Conservation (phyloP, 2,113 vertebrate species). For the Lycaon pictus region DNA sequence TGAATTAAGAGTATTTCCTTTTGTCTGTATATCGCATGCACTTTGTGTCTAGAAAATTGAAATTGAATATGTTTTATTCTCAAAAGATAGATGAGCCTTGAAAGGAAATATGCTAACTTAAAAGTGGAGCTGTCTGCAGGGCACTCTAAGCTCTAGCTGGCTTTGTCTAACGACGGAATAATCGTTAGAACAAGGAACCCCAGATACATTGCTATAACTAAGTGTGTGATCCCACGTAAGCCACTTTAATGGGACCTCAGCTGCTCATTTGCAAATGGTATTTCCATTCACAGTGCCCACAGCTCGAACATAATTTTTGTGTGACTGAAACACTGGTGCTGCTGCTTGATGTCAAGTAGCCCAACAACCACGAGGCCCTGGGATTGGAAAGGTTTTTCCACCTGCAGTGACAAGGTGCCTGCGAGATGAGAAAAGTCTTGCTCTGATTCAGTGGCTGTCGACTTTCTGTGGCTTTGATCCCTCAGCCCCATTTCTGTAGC, state of each 20-base stretch:
- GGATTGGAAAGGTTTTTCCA: neutral
- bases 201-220: neutral
- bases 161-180: neutral
- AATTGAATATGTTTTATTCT: neutral
- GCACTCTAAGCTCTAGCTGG: fast-evolving
- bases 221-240: fast-evolving
- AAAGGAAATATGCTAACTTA: neutral
- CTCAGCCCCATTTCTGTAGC: fast-evolving
- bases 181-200: fast-evolving
- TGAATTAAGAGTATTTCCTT: neutral
- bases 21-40: neutral
- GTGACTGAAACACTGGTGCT: fast-evolving
- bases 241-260: neutral
- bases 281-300: neutral
- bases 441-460: too few relatives aligned
- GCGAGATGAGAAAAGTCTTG: neutral
- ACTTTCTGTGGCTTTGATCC: neutral
- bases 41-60: neutral
- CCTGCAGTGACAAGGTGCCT: fast-evolving
- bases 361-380: too few relatives aligned
- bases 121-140: fast-evolving
- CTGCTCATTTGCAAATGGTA: neutral
- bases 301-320: neutral
- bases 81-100: neutral
- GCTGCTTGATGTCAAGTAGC: too few relatives aligned